Evolutionary conservation across 2,888 invertebrate species (phyloP), one percentile per base, ranked within the genome.

Genomic region (Polyploca ridens): DNA sequence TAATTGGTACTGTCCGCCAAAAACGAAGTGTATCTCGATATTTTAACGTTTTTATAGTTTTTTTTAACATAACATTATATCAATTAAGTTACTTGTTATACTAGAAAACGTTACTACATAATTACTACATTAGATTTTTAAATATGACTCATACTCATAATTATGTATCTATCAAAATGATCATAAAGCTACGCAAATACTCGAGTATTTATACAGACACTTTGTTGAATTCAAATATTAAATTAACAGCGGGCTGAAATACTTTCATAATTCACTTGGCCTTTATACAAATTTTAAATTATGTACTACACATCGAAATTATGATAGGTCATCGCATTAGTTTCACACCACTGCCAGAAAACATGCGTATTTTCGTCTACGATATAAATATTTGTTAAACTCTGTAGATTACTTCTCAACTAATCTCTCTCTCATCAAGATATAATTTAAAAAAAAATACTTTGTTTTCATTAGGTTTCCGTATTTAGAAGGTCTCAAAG

Each of bases 341-440:
- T n/a, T 49, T 49, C 6, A 49, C 49, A 16, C 54, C 19, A 54
- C 54, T 54, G 54, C 54, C 54, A 54, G 54, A 19, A 54, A 54
- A 54, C 54, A 19, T 54, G 19, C 54, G 6, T 54, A 54, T 54
- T 54, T 54, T 54, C 19, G 54, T 54, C 54, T 54, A 19, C 19
- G 54, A 54, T 54, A 54, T 54, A 10, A 54, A n/a, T 19, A 54
- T 54, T 54, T 54, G 54, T 54, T 19, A 54, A 54, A 54, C 1
- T 16, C n/a, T 16, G 16, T 16, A 16, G 49, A 54, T 19, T 54
- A 54, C 54, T n/a, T 16, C 16, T 54, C 54, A 16, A n/a, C 16
- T 54, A 19, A 19, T 54, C 19, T 16, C 19, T 54, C 54, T 54
- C 10, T 54, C 54, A 54, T 10, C 54, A 14, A 16, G 10, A 3